Evolutionary conservation across 2,797 vertebrate species (phyloP), one percentile per base, ranked within the genome.

Genomic region (Okamejei kenojei): DNA sequence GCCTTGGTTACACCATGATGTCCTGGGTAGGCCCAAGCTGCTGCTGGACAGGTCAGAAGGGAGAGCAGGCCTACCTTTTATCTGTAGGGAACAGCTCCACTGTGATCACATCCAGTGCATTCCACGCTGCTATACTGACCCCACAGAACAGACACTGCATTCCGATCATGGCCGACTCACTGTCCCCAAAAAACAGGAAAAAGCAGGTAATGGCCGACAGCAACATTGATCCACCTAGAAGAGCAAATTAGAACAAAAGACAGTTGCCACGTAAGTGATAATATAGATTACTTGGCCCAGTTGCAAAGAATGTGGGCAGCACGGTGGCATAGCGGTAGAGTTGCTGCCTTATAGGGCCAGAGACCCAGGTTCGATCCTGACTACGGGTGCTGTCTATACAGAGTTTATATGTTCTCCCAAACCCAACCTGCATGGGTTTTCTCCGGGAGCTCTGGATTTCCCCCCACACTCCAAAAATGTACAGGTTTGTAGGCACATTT

Each of bases 71-170:
- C 78, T 95, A 99, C 99, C 99, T 98, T 96, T 99, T 99, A 93
- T 98, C 96, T 0, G 98, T 97, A 54, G 98, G 98, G 93, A 99
- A 99, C 23, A 99, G 97, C 94, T 99, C 99, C 94, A 99, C 98
- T 0, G 98, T 99, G 95, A 99, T 97, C 93, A 99, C 99, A 1
- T 99, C 96, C 74, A 99, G 95, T 21, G 98, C 98, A 0, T 99
- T 99, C 99, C 99, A 99, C 90, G 98, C 98, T 0, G 98, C 98
- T 1, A 98, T 98, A 80, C 98, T 98, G 94, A 97, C 95, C 0
- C 97, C 98, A 0, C 97, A 99, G 95, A 99, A 99, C 84, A 99
- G 96, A 95, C 99, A 99, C 96, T 99, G 99, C 97, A 98, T 98
- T 93, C 97, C 97, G 0, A 99, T 98, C 94, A 99, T 98, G 0